These are phyloP conservation scores for Laterallus jamaicensis DNA, from an alignment of 2,113 vertebrate species.

Conservation along the genomic window DNA sequence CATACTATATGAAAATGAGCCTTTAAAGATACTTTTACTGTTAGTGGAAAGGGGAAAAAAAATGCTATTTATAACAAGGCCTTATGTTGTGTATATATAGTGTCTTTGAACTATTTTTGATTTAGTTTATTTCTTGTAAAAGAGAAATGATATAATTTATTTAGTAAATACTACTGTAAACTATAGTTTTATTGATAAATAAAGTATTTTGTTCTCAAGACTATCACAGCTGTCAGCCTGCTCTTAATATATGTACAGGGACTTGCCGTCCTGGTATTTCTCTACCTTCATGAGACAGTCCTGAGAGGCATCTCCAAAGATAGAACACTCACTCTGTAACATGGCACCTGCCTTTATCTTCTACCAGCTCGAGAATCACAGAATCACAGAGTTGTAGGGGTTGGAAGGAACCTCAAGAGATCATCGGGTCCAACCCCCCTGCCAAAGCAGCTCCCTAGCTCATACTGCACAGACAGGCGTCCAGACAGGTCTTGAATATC, in stretches of 20 bases:
- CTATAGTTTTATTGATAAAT: conserved; percentile 88
- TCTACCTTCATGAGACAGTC: neutral
- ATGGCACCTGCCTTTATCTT: neutral
- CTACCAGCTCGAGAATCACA: neutral
- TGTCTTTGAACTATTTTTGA: conserved; percentile 85
- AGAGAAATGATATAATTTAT: conserved; percentile 90
- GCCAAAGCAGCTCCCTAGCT: no score
- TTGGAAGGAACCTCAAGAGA: no score
- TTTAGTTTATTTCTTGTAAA: conserved; percentile 85
- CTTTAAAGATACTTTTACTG: conserved; percentile 75
- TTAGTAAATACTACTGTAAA: conserved; percentile 85
- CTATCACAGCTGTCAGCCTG: neutral
- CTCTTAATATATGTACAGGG: neutral
- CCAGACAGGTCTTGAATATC: no score
- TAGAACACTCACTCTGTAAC: neutral
- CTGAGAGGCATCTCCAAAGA: neutral
- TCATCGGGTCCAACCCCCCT: no score
- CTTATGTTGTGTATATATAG: conserved; percentile 79
- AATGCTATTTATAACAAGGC: conserved; percentile 82
- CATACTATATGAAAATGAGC: conserved; percentile 66
- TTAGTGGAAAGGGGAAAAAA: conserved; percentile 69
- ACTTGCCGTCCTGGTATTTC: neutral
- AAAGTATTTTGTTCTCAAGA: conserved; percentile 85
- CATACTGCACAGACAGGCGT: no score
- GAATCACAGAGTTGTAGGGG: no score